These are phyloP conservation scores for Heteromormyrus szaboi DNA, from an alignment of 2,797 vertebrate species.

Conservation along the genomic window DNA sequence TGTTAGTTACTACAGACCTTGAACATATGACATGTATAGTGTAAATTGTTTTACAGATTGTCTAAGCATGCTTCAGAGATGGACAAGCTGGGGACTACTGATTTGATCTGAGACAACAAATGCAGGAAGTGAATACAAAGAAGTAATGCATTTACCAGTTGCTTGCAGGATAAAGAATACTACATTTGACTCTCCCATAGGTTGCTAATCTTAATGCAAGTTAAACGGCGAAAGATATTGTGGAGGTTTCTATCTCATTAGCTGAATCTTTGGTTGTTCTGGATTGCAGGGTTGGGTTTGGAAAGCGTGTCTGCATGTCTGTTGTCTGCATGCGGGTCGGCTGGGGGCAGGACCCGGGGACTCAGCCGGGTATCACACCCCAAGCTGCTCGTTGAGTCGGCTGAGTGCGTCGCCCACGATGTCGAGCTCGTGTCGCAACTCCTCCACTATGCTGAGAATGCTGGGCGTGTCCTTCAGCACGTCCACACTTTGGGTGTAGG, in stretches of 20 bases:
- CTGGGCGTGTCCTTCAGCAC: slow-evolving; percentile 82
- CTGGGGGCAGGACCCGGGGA: background rate
- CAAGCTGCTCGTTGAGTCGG: slow-evolving; percentile 78
- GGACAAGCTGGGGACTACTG: background rate
- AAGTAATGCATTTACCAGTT: background rate
- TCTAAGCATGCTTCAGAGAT: background rate
- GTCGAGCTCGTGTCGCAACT: slow-evolving; percentile 87
- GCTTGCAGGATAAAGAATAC: background rate
- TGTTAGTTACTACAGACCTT: background rate
- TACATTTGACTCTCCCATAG: background rate
- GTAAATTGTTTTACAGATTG: background rate
- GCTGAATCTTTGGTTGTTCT: slow-evolving; percentile 3
- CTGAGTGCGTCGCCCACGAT: slow-evolving; percentile 81
- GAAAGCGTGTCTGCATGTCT: background rate
- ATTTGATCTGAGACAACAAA: background rate
- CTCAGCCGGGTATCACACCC: slow-evolving; percentile 54
- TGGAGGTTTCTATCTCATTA: background rate
- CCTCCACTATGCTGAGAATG: slow-evolving; percentile 81
- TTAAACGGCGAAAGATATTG: background rate
- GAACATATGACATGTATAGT: background rate
- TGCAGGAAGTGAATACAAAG: background rate
- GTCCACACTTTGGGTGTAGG: slow-evolving; percentile 89
- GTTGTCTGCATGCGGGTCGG: background rate
- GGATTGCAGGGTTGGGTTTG: background rate
- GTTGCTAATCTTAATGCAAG: background rate